Percentiles rank a stretch among this genome's conserved stretches.
Conservation (phyloP, 2,888 invertebrate species). For the Epinotia nisella region DNA sequence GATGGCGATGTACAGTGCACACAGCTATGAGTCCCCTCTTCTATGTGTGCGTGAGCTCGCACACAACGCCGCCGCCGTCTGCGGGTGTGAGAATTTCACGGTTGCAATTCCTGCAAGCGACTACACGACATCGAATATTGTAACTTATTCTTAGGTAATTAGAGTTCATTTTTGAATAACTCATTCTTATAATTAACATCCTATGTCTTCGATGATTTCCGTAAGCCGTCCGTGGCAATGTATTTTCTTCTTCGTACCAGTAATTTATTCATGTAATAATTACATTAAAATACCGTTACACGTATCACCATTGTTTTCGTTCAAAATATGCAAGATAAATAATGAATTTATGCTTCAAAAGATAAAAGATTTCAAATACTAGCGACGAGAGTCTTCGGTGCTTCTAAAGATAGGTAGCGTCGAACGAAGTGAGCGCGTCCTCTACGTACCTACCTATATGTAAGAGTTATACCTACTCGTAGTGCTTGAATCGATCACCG, state of each 20-base stretch:
- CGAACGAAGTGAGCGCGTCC: constrained; percentile 10
- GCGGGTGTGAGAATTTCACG: constrained; percentile 40
- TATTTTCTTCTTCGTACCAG: constrained; percentile 18
- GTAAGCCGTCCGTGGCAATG: constrained; percentile 20
- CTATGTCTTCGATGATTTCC: constrained; percentile 36
- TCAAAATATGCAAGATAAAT: constrained; percentile 10
- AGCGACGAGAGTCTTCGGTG: constrained; percentile 20
- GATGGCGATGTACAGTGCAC: constrained; percentile 69
- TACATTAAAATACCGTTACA: constrained; percentile 17
- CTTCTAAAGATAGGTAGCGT: constrained; percentile 29
- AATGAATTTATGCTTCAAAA: constrained; percentile 9
- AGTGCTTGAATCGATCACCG: constrained; percentile 29
- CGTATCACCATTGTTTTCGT: constrained; percentile 20
- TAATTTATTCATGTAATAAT: constrained; percentile 26
- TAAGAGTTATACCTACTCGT: background rate
- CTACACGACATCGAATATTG: constrained; percentile 20
- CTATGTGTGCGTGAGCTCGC: constrained; percentile 54
- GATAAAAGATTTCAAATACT: constrained; percentile 20
- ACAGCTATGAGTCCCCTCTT: constrained; percentile 57
- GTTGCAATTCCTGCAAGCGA: constrained; percentile 42
- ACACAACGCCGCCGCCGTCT: constrained; percentile 55
- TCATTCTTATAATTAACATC: constrained; percentile 46
- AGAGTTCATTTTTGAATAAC: constrained; percentile 25
- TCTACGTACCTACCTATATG: background rate
- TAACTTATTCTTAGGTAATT: background rate